phyloP scores from a whole-genome alignment of 2,797 vertebrate genomes.

The Rhodeus uyekii region DNA sequence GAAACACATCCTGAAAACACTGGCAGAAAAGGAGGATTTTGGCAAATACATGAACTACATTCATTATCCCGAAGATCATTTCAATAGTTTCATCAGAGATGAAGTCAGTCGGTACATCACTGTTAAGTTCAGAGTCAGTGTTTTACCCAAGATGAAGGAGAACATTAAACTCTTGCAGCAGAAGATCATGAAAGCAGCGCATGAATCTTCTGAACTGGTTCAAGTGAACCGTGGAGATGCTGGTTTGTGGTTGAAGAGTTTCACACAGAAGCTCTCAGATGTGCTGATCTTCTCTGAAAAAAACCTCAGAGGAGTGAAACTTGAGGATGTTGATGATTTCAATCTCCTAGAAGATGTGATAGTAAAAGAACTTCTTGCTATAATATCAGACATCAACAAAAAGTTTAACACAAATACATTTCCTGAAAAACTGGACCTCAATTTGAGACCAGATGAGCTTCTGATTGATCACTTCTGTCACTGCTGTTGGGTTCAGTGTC shows the following conservation, averaged over 20 bases:
- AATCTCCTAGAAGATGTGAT: not conserved
- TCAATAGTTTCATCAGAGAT: constrained; percentile 49
- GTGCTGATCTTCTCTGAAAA: constrained; percentile 18
- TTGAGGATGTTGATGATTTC: not conserved
- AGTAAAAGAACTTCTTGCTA: rapidly evolving
- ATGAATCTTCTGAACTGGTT: not conserved
- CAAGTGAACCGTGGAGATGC: not conserved
- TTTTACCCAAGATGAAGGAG: constrained; percentile 41
- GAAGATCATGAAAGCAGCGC: constrained; percentile 49
- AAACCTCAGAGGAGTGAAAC: not conserved
- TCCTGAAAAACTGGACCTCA: rapidly evolving
- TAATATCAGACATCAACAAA: rapidly evolving
- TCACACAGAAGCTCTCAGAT: constrained; percentile 24
- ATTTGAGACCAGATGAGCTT: constrained; percentile 15
- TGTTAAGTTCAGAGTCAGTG: not conserved
- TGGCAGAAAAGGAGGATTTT: constrained; percentile 69
- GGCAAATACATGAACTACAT: constrained; percentile 62
- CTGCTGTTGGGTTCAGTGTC: not conserved
- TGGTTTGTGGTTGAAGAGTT: constrained; percentile 7
- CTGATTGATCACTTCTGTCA: not conserved
- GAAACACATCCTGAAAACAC: constrained; percentile 61
- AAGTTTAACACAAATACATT: not conserved
- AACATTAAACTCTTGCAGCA: constrained; percentile 48
- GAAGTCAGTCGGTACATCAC: constrained; percentile 15
- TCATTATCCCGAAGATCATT: not conserved